Evolutionary conservation across 2,797 vertebrate genomes (phyloP), one percentile per base, ranked within the genome.

Genomic region (Todus mexicanus): DNA sequence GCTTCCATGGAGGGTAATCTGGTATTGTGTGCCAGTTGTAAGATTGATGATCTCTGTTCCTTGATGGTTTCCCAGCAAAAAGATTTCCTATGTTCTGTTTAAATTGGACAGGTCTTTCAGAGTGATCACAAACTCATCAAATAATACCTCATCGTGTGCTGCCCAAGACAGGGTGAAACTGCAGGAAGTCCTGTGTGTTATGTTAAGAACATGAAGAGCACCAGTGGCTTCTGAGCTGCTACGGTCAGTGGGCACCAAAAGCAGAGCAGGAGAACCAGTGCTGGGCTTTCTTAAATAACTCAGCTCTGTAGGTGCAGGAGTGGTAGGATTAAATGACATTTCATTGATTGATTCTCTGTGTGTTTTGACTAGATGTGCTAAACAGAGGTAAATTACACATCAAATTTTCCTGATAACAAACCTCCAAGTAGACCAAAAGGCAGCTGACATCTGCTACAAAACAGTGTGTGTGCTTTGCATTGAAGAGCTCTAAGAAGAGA

Each of bases 61-160:
- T 66, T 48, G 66, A 59, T 87, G 93, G 84, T 82, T 97, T 97
- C 97, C 98, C 12, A 90, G 97, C 57, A 98, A 70, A 22, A 92
- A 92, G 82, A 95, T 88, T 60, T 89, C 92, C 54, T 61, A 81
- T 26, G 29, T 56, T 48, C 91, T 96, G 18, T 94, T 87, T 50
- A 63, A 85, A 80, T 78, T 95, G 68, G 94, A 81, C 25, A 91
- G 70, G 80, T 97, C 94, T 87, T 73, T 96, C 86, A 98, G 92
- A 96, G 97, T 95, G 97, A 98, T 79, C 84, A 97, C 43, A 94
- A 98, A 97, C 91, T 93, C 96, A 79, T 98, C 97, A 90, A 98
- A 98, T 23, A 98, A 98, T 23, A 75, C 87, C 73, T 93, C 94
- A 11, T 94, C 95, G 9, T 97, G 96, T 21, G 96, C 96, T 23